These are phyloP conservation scores for Heliothis peltigera DNA, from an alignment of 2,888 invertebrate species.

Conservation along the genomic window DNA sequence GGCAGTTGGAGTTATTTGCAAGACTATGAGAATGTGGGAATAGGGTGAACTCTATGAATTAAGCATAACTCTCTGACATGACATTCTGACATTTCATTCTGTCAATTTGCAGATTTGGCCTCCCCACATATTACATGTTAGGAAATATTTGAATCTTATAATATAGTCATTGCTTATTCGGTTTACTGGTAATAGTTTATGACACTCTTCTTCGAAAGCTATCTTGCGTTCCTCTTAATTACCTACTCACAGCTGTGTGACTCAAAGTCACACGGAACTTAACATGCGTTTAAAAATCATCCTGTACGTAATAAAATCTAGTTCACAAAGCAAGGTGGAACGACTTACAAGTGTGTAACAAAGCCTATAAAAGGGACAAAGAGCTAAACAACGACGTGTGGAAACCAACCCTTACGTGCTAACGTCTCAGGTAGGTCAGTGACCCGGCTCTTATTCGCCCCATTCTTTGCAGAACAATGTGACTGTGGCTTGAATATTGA, in stretches of 20 bases:
- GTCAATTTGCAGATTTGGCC: not conserved
- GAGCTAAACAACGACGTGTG: slow-evolving; percentile 74
- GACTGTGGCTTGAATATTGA: slow-evolving; percentile 69
- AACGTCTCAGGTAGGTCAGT: slow-evolving; percentile 73
- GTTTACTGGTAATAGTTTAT: no score
- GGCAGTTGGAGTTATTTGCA: not conserved
- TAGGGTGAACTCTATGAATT: slow-evolving; percentile 22
- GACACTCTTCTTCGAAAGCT: no score
- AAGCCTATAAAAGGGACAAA: slow-evolving; percentile 77
- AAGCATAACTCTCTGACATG: slow-evolving; percentile 7
- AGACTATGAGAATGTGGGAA: slow-evolving; percentile 10
- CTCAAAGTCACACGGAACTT: not conserved
- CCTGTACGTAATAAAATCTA: slow-evolving; percentile 69
- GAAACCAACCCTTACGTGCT: slow-evolving; percentile 65
- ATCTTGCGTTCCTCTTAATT: not conserved
- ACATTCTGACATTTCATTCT: not conserved
- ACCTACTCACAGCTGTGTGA: not conserved
- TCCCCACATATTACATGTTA: no score
- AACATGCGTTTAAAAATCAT: slow-evolving; percentile 43
- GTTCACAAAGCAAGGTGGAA: slow-evolving; percentile 76
- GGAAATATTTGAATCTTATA: not conserved
- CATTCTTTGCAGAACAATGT: slow-evolving; percentile 58
- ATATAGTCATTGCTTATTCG: no score
- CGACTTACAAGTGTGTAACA: slow-evolving; percentile 82
- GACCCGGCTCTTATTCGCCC: slow-evolving; percentile 69